Evolutionary conservation across 2,888 invertebrate genomes (phyloP).

Genomic region (Dromius quadrimaculatus): DNA sequence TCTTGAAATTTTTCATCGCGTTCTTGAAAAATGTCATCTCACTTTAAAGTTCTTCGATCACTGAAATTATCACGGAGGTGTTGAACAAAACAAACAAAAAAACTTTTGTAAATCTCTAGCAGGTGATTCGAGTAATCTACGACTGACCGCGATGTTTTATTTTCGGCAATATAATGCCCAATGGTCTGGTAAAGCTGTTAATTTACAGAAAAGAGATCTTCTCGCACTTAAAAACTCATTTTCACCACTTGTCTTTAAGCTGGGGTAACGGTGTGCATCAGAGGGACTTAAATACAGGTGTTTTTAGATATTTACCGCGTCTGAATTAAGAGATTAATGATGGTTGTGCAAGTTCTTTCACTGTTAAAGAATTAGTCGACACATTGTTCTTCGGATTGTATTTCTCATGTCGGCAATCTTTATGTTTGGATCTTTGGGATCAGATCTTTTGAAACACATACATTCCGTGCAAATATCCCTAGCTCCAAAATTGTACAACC

Average conservation of each 20-base stretch:
- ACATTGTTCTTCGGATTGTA: constrained; percentile 15
- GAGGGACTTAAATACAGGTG: constrained; percentile 49
- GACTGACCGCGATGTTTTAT: constrained; percentile 11
- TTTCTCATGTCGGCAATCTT: constrained; percentile 1
- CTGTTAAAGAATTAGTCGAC: constrained; percentile 14
- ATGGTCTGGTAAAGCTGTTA: constrained; percentile 37
- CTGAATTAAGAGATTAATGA: constrained; percentile 50
- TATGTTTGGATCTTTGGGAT: no score
- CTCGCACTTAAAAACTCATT: constrained; percentile 47
- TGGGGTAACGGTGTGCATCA: constrained; percentile 27
- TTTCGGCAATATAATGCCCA: constrained; percentile 31
- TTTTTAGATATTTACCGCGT: constrained; percentile 38
- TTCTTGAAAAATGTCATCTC: no score
- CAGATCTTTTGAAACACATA: no score
- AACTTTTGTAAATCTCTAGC: constrained; percentile 18
- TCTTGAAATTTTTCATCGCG: no score
- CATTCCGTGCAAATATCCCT: no score
- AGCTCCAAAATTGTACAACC: no score
- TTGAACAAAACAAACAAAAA: constrained; percentile 42
- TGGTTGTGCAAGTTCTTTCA: constrained; percentile 24
- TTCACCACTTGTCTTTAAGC: constrained; percentile 47
- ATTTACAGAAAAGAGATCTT: constrained; percentile 22
- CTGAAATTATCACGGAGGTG: background rate
- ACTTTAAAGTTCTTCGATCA: no score
- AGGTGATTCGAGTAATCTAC: constrained; percentile 35